Evolutionary conservation across 2,113 vertebrate species (phyloP), one percentile per base, ranked within the genome.

Genomic region (Colistium nudipinnis): DNA sequence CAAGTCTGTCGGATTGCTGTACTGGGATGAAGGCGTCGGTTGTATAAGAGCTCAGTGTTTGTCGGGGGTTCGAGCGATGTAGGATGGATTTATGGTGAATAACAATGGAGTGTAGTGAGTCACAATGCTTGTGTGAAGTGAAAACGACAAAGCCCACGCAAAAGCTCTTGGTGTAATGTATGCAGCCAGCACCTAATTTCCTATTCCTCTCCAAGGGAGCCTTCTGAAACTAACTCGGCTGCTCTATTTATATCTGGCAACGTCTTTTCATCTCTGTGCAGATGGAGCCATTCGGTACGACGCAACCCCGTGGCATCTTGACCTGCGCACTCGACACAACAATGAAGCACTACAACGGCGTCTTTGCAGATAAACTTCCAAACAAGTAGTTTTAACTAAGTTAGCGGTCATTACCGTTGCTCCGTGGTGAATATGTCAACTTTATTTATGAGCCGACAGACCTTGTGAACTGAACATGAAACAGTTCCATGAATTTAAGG

Each of bases 211-310:
- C 81, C 49, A 76, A 90, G 83, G 87, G 87, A 91, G 76, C 79
- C 85, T 87, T 91, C 84, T 76, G 79, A 83, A 88, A 81, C 80
- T 60, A 83, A 81, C 70, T 80, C 83, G 82, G 77, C 52, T 20
- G 6, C 79, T 90, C 91, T 91, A 92, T 92, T 91, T 92, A 87
- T 90, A 91, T 76, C 86, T 62, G 70, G 82, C 53, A 88, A 82
- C 69, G 85, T 85, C 83, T 78, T 87, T 87, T 89, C 78, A 84
- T 88, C 84, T 82, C 74, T 31, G 39, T 31, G 27, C 80, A 87
- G 85, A 87, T 66, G 48, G 61, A 80, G 75, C 57, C 81, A 85
- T 86, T 86, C 86, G 63, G 36, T 71, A 62, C 60, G 78, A 25
- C 60, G 35, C 27, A 84, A 74, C 38, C 56, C 44, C 62, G 60